Conservation (phyloP, 2,113 vertebrate species). For the Sylvia atricapilla region DNA sequence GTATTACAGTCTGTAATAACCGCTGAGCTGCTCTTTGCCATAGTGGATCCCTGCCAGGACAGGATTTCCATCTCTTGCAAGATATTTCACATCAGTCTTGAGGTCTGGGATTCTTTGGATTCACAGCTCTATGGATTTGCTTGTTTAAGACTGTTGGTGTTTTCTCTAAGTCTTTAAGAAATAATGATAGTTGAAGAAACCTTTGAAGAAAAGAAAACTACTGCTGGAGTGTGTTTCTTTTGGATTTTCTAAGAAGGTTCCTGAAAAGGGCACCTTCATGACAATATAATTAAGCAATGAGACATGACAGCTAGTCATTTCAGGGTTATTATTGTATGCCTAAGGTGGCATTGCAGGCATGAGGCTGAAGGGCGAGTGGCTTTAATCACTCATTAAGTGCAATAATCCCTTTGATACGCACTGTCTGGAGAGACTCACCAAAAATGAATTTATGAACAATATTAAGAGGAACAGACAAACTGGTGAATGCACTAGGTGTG, state of each 20-base stretch:
- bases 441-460: slow-evolving; percentile 32
- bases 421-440: slow-evolving; percentile 41
- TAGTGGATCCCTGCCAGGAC: background rate
- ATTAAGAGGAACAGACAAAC: slow-evolving; percentile 18
- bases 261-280: slow-evolving; percentile 6
- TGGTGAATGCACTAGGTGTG: background rate
- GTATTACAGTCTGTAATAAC: background rate
- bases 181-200: background rate
- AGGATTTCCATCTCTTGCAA: background rate
- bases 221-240: background rate
- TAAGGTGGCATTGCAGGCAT: slow-evolving; percentile 54
- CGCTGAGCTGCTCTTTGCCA: background rate
- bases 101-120: background rate
- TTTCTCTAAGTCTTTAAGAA: slow-evolving; percentile 28
- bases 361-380: slow-evolving; percentile 21
- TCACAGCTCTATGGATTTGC: background rate
- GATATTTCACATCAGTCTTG: background rate
- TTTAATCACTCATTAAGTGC: slow-evolving; percentile 58
- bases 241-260: slow-evolving; percentile 29
- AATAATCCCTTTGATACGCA: slow-evolving; percentile 60
- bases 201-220: slow-evolving; percentile 17
- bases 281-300: slow-evolving; percentile 64
- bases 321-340: slow-evolving; percentile 47
- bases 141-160: slow-evolving; percentile 24
- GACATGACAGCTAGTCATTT: slow-evolving; percentile 56